phyloP scores from a whole-genome alignment of 2,888 invertebrate species.

The Holacanthella duospinosa region DNA sequence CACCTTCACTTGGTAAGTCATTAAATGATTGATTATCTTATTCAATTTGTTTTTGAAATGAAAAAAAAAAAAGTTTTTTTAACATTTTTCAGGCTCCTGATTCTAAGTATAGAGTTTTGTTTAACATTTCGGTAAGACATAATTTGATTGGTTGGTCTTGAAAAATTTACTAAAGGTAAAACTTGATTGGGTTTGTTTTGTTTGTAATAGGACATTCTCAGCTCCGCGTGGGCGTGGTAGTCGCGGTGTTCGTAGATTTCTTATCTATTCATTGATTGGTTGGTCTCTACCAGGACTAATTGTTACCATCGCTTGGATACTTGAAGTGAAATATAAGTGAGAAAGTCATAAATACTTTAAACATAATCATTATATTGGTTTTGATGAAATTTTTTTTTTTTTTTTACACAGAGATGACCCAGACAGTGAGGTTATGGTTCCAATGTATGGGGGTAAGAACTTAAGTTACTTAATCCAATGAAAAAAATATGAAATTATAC shows the following conservation, averaged over 20 bases:
- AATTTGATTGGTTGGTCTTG: not conserved
- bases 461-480: no score
- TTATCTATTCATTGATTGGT: not conserved
- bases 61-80: no score
- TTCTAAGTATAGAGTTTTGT: conserved; percentile 7
- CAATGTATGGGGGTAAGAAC: conserved; percentile 8
- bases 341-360: not conserved
- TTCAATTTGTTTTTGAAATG: no score
- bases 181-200: not conserved
- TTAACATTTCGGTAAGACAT: conserved; percentile 8
- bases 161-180: no score
- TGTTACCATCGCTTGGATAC: not conserved
- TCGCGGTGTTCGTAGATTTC: not conserved
- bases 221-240: not conserved
- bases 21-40: no score
- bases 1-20: conserved; percentile 3
- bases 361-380: not conserved
- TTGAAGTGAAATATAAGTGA: conserved; percentile 3
- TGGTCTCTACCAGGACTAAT: not conserved
- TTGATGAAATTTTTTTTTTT: not conserved
- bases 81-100: no score
- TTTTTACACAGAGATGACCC: not conserved
- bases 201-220: not conserved
- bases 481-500: no score
- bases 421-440: not conserved